Base-by-base conservation (phyloP, 2,797 vertebrate species). In the Chelon labrosus region DNA sequence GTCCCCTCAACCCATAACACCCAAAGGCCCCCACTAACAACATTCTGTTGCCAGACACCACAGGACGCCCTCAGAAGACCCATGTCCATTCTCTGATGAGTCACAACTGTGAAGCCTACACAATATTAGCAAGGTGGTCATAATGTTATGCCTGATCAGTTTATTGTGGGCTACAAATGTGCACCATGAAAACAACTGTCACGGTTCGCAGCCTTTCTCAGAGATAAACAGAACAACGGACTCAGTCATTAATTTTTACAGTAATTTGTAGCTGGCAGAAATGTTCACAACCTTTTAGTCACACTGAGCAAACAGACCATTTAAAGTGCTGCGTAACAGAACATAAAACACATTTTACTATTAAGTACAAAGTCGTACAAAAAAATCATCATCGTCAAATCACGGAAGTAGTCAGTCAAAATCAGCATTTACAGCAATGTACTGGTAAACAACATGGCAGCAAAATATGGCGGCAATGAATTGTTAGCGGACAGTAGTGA, bases 321-420 rank as follows among this genome's bases (percentile, higher is more conserved):
- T 20, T 89, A 91, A 92, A 92, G 88, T 91, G 88, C 81, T 74
- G 79, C 59, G 22, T 61, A 82, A 70, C 51, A 75, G 9, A 49
- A 64, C 14, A 63, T 46, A 49, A 62, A 70, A 81, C 16, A 78
- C 19, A 70, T 35, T 58, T 39, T 51, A 65, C 35, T 12, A 9
- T 17, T 14, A 13, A 65, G 65, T 64, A 76, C 52, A 82, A 84
- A 75, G 10, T 22, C 41, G 53, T 63, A 57, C 17, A 77, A 77
- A 65, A 70, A 14, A 74, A 62, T 70, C 70, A 38, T 25, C 27
- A 75, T 54, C 44, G 13, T 46, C 1, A 7, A 79, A 75, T 73
- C 12, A 77, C 3, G 2, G 59, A 64, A 64, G 12, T 54, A 22
- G 56, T 65, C 62, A 65, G 16, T 55, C 35, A 63, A 79, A 55